Conservation (phyloP, 1,140 invertebrate species). For the Nasonia vitripennis region DNA sequence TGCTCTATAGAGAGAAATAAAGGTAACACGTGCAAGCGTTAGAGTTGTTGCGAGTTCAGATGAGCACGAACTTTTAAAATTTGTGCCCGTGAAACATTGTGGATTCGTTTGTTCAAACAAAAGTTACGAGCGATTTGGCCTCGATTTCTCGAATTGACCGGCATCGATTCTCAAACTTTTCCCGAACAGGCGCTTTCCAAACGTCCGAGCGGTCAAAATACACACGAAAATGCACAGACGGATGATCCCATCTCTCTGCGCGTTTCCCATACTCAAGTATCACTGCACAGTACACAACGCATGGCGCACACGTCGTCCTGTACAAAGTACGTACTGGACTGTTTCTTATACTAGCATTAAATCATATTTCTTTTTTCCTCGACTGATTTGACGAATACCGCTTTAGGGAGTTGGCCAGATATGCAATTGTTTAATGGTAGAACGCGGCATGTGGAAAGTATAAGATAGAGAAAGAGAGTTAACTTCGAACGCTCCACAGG, state of each 20-base stretch:
- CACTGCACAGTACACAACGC: not conserved
- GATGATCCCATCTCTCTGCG: too few species aligned
- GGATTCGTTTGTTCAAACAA: too few species aligned
- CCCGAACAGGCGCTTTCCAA: not conserved
- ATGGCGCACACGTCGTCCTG: not conserved
- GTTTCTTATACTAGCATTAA: constrained; percentile 11
- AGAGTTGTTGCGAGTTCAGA: constrained; percentile 4
- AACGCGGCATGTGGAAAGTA: constrained; percentile 22
- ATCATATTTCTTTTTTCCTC: constrained; percentile 7
- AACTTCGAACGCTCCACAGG: constrained; percentile 19
- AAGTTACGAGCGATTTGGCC: too few species aligned
- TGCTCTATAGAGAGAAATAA: not conserved
- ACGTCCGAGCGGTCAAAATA: too few species aligned
- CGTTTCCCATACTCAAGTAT: too few species aligned
- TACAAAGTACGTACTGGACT: not conserved
- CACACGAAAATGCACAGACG: too few species aligned
- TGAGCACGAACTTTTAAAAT: not conserved
- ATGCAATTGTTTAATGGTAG: constrained; percentile 50
- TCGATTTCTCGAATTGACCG: too few species aligned
- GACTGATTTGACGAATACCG: constrained; percentile 61
- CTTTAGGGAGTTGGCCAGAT: constrained; percentile 76
- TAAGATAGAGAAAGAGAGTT: constrained; percentile 24
- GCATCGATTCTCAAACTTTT: not conserved
- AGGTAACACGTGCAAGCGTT: constrained; percentile 2
- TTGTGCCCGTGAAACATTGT: not conserved